A percentile compares a stretch with the other conserved stretches of the same genome.
These are phyloP conservation scores for Mastomys natalensis DNA, from an alignment of 2,113 vertebrate species.

Conservation along the genomic window DNA sequence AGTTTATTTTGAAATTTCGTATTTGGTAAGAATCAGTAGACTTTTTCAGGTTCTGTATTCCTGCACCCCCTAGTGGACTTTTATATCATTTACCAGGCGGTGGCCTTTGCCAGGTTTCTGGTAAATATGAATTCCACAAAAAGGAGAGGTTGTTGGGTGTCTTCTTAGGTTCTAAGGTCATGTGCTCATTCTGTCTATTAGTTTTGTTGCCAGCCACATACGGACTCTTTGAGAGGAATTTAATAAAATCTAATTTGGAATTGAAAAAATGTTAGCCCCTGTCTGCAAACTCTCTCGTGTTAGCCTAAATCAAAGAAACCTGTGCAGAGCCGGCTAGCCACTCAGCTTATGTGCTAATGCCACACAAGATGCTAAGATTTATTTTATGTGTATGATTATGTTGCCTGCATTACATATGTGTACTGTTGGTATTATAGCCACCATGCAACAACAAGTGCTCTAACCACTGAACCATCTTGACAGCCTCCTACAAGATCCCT, in stretches of 20 bases:
- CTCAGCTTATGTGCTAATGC: not conserved
- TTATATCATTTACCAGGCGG: not conserved
- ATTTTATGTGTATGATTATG: too few relatives aligned
- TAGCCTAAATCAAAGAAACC: not conserved
- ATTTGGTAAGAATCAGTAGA: not conserved
- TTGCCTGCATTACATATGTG: not conserved
- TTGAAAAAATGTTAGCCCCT: not conserved
- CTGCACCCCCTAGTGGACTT: slow-evolving; percentile 81
- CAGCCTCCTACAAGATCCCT: not conserved
- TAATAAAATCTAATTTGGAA: not conserved
- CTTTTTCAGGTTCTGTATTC: slow-evolving; percentile 9
- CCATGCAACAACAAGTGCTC: not conserved
- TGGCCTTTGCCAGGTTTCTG: not conserved
- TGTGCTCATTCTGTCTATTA: not conserved
- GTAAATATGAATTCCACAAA: not conserved
- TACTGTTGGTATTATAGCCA: not conserved
- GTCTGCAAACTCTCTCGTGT: not conserved
- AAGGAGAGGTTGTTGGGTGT: not conserved
- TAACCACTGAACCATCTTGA: not conserved
- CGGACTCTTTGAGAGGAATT: not conserved
- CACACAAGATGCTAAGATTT: not conserved
- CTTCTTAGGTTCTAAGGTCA: not conserved
- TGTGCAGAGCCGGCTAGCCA: not conserved
- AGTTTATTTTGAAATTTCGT: slow-evolving; percentile 29
- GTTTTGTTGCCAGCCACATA: not conserved